phyloP scores from a whole-genome alignment of 2,113 vertebrate genomes.

The Morone chrysops region DNA sequence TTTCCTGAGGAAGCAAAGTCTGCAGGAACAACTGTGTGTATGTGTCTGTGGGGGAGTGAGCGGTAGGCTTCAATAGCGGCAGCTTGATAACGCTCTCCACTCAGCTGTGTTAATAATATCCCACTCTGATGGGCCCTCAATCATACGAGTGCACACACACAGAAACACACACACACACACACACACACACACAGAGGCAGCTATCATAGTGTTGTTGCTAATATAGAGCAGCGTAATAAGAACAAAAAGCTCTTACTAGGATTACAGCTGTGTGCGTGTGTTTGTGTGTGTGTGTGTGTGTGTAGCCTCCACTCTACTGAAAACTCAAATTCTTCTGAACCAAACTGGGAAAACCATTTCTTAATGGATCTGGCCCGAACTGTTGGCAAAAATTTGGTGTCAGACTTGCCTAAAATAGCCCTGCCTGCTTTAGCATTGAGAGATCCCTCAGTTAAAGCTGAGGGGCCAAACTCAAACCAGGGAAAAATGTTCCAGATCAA shows the following conservation, averaged over 20 bases:
- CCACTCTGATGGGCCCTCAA: conserved; percentile 67
- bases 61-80: conserved; percentile 70
- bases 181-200: conserved; percentile 22
- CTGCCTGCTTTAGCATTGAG: no score
- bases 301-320: neutral
- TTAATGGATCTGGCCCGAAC: neutral
- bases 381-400: no score
- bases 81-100: conserved; percentile 69
- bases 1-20: conserved; percentile 37
- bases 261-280: neutral
- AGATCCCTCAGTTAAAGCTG: no score
- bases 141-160: conserved; percentile 49
- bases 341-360: neutral
- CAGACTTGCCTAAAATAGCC: no score
- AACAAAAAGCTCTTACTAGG: conserved; percentile 28
- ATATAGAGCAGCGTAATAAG: conserved; percentile 19
- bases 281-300: no score
- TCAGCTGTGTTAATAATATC: conserved; percentile 80
- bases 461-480: neutral
- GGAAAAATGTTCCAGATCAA: neutral
- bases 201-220: conserved; percentile 9
- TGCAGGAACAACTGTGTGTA: conserved; percentile 5
- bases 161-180: conserved; percentile 11
- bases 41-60: conserved; percentile 52
- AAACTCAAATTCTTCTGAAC: neutral